Evolutionary conservation across 2,888 invertebrate species (phyloP).

Genomic region (Deilephila elpenor): DNA sequence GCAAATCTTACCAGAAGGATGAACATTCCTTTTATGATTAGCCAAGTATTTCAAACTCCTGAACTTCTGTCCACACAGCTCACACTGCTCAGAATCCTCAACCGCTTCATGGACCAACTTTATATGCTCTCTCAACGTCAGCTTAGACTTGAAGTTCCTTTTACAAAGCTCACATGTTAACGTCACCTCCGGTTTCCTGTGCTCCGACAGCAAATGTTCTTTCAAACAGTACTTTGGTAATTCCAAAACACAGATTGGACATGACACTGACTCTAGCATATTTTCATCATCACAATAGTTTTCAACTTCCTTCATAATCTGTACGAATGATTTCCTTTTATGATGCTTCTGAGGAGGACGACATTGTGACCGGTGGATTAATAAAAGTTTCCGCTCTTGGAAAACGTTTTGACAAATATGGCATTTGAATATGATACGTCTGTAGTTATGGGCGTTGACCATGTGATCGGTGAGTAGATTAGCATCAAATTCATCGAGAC

Average conservation of each 20-base stretch:
- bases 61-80: constrained; percentile 57
- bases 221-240: constrained; percentile 47
- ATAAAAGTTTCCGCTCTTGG: constrained; percentile 42
- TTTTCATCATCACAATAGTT: constrained; percentile 41
- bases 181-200: constrained; percentile 44
- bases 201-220: constrained; percentile 51
- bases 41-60: constrained; percentile 53
- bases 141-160: constrained; percentile 50
- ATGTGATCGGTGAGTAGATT: constrained; percentile 50
- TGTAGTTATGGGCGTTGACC: constrained; percentile 50
- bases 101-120: constrained; percentile 56
- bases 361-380: constrained; percentile 46
- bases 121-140: constrained; percentile 55
- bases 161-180: constrained; percentile 49
- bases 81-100: constrained; percentile 53
- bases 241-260: constrained; percentile 52
- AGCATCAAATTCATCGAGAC: constrained; percentile 49
- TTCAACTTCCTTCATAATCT: constrained; percentile 44
- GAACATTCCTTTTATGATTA: constrained; percentile 60
- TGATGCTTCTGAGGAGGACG: constrained; percentile 43
- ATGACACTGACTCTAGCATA: constrained; percentile 37
- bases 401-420: constrained; percentile 47
- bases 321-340: constrained; percentile 49
- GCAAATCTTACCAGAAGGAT: constrained; percentile 50
- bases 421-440: constrained; percentile 51